Base-by-base conservation (phyloP, 37 sponge, comb jelly and placozoan species). In the Spongilla lacustris region DNA sequence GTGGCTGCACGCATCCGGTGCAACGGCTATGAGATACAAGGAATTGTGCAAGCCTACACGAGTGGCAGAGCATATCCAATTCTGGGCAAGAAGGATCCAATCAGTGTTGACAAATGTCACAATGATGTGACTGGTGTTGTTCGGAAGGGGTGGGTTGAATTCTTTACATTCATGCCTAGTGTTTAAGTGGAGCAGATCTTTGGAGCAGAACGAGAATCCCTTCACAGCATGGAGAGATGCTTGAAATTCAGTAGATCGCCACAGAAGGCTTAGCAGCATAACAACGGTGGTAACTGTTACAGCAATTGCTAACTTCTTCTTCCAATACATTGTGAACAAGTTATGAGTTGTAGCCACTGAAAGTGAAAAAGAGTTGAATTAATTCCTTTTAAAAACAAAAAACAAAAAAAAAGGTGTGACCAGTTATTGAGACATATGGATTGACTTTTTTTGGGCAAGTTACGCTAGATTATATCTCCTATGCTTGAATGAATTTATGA, bases 21-120 rank as follows among this genome's bases (percentile, higher is more conserved):
- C 78, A 27, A 77, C 14, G 46, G 78, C 37, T 0, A 77, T 77
- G 32, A 77, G 13, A 12, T 41, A 35, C 31, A 77, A 14, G 3
- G 26, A 27, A 30, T 77, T 13, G 11, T 46, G 41, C 34, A 77
- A 46, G 36, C 78, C 78, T 23, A 77, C 78, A 23, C 37, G 13
- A 23, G 12, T 77, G 32, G 78, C 78, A 19, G 78, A 77, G 36
- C 78, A 77, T 27, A 77, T 14, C 78, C 78, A 77, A 19, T 77
- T 77, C 36, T 36, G 27, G 34, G 78, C 37, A 31, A 77, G 32
- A 34, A 41, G 34, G 12, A 77, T 77, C 36, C 32, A 77, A 2
- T 46, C 78, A 25, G 36, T 13, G 36, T 77, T 77, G 13, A 77
- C 78, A 77, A 77, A 77, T 36, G 78, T 77, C 12, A 58, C 58